A percentile compares a stretch with the other conserved stretches of the same genome.
These are phyloP conservation scores for Dryocosmus kuriphilus DNA, from an alignment of 2,888 invertebrate species.

Conservation along the genomic window DNA sequence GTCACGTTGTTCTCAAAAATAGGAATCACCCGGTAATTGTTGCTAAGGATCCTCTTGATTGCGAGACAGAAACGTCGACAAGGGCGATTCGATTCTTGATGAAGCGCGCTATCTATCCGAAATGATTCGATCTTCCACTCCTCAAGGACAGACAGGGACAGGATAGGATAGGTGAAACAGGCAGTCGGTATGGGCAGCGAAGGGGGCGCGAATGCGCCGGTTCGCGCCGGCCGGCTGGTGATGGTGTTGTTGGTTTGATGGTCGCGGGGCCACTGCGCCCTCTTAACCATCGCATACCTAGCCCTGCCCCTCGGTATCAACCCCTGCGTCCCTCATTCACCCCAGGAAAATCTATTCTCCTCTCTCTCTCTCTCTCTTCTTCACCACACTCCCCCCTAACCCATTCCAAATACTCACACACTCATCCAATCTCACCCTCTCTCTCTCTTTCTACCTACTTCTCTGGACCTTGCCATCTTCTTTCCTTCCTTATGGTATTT, in stretches of 20 bases:
- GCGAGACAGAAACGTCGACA: conserved; percentile 44
- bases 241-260: conserved; percentile 77
- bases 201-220: conserved; percentile 57
- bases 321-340: conserved; percentile 60
- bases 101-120: conserved; percentile 62
- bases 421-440: conserved; percentile 50
- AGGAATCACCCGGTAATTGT: conserved; percentile 3
- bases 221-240: conserved; percentile 52
- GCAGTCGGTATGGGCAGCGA: conserved; percentile 50
- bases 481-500: background rate
- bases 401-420: conserved; percentile 44
- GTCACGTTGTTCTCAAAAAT: conserved; percentile 13
- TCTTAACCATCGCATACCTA: conserved; percentile 75
- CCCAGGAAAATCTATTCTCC: conserved; percentile 61
- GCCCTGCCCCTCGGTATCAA: conserved; percentile 75
- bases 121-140: conserved; percentile 63
- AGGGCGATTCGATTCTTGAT: conserved; percentile 57
- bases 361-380: conserved; percentile 57
- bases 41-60: conserved; percentile 34
- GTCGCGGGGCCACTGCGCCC: conserved; percentile 80
- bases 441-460: conserved; percentile 40
- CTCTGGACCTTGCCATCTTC: conserved; percentile 48
- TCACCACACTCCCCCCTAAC: too few species aligned
- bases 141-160: conserved; percentile 52
- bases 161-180: conserved; percentile 51